phyloP scores from a whole-genome alignment of 1,140 invertebrate species.

The Diorhabda carinulata region DNA sequence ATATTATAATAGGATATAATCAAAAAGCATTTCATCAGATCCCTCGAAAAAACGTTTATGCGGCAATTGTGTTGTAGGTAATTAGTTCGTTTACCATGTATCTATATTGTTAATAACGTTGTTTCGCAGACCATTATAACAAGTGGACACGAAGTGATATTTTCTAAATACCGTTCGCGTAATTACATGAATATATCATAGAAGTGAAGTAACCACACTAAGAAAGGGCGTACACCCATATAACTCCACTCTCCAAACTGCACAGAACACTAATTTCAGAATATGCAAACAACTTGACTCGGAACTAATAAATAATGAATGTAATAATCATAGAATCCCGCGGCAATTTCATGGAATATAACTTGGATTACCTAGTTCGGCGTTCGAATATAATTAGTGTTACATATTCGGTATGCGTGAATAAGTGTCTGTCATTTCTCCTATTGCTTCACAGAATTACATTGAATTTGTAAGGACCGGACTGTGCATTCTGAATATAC shows the following conservation, averaged over 20 bases:
- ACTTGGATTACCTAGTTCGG: constrained; percentile 25
- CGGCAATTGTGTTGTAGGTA: too few relatives aligned
- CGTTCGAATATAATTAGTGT: constrained; percentile 27
- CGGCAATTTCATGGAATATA: constrained; percentile 27
- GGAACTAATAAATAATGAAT: constrained; percentile 27
- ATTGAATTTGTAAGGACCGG: background rate
- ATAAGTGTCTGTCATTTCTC: constrained; percentile 27
- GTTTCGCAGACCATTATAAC: too few relatives aligned
- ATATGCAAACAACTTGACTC: constrained; percentile 22
- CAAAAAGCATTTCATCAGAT: too few relatives aligned
- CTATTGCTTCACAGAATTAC: constrained; percentile 9
- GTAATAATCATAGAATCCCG: constrained; percentile 30
- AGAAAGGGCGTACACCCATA: background rate
- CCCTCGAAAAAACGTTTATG: too few relatives aligned
- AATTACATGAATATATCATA: constrained; percentile 3
- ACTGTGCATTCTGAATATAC: background rate
- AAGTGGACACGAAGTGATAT: too few relatives aligned
- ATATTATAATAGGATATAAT: too few relatives aligned
- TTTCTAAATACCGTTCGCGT: background rate
- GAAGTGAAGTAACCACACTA: background rate
- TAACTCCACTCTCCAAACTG: background rate
- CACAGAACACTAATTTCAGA: constrained; percentile 6
- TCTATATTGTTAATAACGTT: too few relatives aligned
- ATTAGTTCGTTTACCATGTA: too few relatives aligned
- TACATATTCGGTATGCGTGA: constrained; percentile 29